A percentile compares a stretch with the other conserved stretches of the same genome.
phyloP scores from a whole-genome alignment of 2,888 invertebrate species.

The Temnothorax rugatulus region DNA sequence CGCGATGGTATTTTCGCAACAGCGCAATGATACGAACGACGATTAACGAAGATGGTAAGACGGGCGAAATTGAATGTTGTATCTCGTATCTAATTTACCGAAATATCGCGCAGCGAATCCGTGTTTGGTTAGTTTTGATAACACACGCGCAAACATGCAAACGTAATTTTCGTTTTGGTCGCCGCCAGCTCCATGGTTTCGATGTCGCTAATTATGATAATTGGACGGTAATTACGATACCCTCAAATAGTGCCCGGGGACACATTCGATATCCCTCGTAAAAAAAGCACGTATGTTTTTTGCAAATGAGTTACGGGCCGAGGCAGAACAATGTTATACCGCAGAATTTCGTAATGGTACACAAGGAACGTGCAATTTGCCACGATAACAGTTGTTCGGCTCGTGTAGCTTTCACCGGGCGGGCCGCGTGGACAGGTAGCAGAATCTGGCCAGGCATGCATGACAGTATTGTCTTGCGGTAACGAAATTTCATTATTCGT shows the following conservation, averaged over 20 bases:
- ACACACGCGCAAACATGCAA: neutral
- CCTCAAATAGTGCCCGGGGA: neutral
- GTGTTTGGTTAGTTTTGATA: neutral
- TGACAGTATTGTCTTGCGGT: slow-evolving; percentile 68
- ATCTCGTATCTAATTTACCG: neutral
- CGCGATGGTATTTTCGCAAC: neutral
- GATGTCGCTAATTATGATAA: slow-evolving; percentile 12
- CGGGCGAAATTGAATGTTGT: neutral
- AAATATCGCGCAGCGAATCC: neutral
- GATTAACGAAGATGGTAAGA: neutral
- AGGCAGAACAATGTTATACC: slow-evolving; percentile 44
- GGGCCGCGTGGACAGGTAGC: slow-evolving; percentile 27
- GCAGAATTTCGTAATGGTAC: slow-evolving; percentile 65
- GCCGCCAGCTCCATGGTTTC: neutral
- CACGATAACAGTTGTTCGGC: slow-evolving; percentile 62
- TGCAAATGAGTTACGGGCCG: slow-evolving; percentile 2
- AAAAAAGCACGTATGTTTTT: neutral
- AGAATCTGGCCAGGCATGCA: slow-evolving; percentile 61
- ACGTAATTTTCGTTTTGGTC: neutral
- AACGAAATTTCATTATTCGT: slow-evolving; percentile 69
- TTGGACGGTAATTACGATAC: neutral
- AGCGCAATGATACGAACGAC: neutral
- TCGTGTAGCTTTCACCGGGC: slow-evolving; percentile 54
- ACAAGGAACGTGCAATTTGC: slow-evolving; percentile 61
- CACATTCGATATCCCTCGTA: neutral